A percentile compares a stretch with the other conserved stretches of the same genome.
Conservation (phyloP, 2,797 vertebrate species). For the Poecilia gillii region DNA sequence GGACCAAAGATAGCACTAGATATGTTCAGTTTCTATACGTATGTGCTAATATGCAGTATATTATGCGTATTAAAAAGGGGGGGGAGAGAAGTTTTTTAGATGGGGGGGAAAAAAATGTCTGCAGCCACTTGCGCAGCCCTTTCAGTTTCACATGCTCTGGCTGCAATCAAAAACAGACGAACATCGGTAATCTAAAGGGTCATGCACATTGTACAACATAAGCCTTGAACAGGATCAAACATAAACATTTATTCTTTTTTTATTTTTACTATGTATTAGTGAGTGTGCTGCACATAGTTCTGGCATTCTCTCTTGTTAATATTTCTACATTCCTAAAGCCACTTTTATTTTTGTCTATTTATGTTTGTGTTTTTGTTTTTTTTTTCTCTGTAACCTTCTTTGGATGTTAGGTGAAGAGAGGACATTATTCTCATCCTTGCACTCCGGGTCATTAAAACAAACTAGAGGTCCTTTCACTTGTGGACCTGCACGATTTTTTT, state of each 20-base stretch:
- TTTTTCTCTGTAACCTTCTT: not conserved
- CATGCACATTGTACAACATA: slow-evolving; percentile 40
- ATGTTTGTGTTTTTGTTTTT: too few relatives aligned
- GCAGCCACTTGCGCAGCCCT: slow-evolving; percentile 35
- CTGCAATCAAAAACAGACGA: slow-evolving; percentile 65
- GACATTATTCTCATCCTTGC: slow-evolving; percentile 23
- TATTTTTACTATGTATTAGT: slow-evolving; percentile 35
- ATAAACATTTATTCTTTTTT: slow-evolving; percentile 66
- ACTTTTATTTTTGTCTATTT: not conserved
- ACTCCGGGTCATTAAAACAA: slow-evolving; percentile 55
- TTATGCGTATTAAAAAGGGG: slow-evolving; percentile 7
- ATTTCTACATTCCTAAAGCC: slow-evolving; percentile 12
- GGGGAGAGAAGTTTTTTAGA: not conserved
- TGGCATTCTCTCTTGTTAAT: slow-evolving; percentile 33
- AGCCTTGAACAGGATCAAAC: slow-evolving; percentile 40
- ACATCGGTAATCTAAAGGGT: slow-evolving; percentile 38
- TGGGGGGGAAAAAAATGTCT: slow-evolving; percentile 11
- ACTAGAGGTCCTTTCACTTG: slow-evolving; percentile 30
- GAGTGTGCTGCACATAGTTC: slow-evolving; percentile 28
- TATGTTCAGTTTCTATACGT: slow-evolving; percentile 42
- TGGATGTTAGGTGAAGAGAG: slow-evolving; percentile 3
- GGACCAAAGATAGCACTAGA: slow-evolving; percentile 24
- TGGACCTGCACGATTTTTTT: slow-evolving; percentile 22
- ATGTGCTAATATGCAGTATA: slow-evolving; percentile 25
- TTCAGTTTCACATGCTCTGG: slow-evolving; percentile 47